Evolutionary conservation across 2,797 vertebrate genomes (phyloP).

Genomic region (Poecilia wingei): DNA sequence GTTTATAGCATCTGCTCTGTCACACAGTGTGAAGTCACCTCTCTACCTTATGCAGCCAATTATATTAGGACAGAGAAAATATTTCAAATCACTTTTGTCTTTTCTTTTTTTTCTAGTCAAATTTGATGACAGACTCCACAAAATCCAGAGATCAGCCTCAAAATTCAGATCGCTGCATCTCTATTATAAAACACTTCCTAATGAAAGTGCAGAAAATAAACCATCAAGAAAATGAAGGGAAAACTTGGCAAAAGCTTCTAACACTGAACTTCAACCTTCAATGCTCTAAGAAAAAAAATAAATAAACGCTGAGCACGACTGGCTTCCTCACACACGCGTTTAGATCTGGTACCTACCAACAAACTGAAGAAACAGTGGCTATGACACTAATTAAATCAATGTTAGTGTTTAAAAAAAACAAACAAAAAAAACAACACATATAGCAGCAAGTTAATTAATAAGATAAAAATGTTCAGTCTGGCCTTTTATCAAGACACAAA

Average conservation of each 20-base stretch:
- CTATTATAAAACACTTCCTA: not conserved
- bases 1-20: not conserved
- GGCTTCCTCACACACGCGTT: conserved; percentile 35
- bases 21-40: not conserved
- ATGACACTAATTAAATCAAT: conserved; percentile 16
- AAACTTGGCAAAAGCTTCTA: conserved; percentile 56
- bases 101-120: not conserved
- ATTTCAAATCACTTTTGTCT: not conserved
- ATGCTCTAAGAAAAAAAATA: conserved; percentile 18
- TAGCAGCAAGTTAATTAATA: conserved; percentile 65
- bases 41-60: not conserved
- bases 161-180: not conserved
- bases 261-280: conserved; percentile 54
- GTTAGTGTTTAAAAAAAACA: conserved; percentile 42
- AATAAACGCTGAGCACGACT: conserved; percentile 39
- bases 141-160: not conserved
- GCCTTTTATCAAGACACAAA: conserved; percentile 15
- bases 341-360: conserved; percentile 57
- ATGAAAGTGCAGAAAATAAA: not conserved
- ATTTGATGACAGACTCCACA: not conserved
- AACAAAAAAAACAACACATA: conserved; percentile 9
- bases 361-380: conserved; percentile 30
- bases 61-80: not conserved
- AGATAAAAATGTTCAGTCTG: conserved; percentile 37
- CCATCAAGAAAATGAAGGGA: conserved; percentile 3